Conservation (phyloP, 37 sponge, comb jelly and placozoan species). For the Eunapius fragilis region DNA sequence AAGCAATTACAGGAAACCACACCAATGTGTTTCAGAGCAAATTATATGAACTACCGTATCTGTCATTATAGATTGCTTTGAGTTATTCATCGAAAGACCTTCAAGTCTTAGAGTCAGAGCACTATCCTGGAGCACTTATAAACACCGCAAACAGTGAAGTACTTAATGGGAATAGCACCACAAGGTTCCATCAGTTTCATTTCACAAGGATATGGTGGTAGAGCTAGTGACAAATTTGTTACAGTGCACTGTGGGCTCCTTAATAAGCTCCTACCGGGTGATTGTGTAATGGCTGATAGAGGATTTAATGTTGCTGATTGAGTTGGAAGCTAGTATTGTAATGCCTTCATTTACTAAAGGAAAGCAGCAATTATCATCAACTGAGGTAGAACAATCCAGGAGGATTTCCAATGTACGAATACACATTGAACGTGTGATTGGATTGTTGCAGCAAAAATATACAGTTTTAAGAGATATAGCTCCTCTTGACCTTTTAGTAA, state of each 20-base stretch:
- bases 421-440: constrained; percentile 50
- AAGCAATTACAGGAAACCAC: no score
- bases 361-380: constrained; percentile 28
- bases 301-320: constrained; percentile 46
- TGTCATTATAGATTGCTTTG: constrained; percentile 27
- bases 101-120: constrained; percentile 27
- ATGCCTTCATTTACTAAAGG: constrained; percentile 14
- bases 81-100: neutral
- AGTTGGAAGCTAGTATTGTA: constrained; percentile 28
- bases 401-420: constrained; percentile 37
- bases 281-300: constrained; percentile 52
- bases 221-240: constrained; percentile 18
- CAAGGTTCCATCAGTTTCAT: constrained; percentile 25
- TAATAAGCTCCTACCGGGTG: constrained; percentile 38
- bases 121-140: neutral
- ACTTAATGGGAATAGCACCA: constrained; percentile 25
- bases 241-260: constrained; percentile 23
- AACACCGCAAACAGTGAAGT: constrained; percentile 1
- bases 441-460: constrained; percentile 11
- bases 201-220: constrained; percentile 25
- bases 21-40: no score
- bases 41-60: constrained; percentile 8
- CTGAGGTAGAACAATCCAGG: constrained; percentile 26
- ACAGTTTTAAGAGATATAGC: constrained; percentile 4
- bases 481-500: constrained; percentile 1